phyloP scores from a whole-genome alignment of 1,140 invertebrate genomes.

The Drosophila nigrodunni region DNA sequence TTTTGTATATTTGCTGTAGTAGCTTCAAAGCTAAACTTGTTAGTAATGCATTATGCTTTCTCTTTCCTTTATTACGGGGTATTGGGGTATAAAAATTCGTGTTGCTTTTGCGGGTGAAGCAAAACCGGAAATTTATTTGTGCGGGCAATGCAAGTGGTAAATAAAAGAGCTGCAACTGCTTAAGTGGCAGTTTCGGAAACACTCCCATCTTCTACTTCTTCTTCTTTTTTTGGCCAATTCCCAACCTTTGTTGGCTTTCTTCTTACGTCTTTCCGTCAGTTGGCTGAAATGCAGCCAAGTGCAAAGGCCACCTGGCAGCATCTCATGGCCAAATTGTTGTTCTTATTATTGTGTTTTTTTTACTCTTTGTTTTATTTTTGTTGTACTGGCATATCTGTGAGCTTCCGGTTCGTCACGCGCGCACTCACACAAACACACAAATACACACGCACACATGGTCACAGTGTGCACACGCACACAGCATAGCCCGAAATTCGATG shows the following conservation, averaged over 20 bases:
- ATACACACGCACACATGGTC: slow-evolving; percentile 1
- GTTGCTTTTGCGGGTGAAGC: background rate
- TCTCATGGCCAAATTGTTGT: slow-evolving; percentile 53
- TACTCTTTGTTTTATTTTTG: slow-evolving; percentile 4
- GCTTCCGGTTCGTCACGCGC: slow-evolving; percentile 77
- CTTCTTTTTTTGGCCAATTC: slow-evolving; percentile 9
- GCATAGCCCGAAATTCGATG: slow-evolving; percentile 21
- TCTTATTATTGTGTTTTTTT: slow-evolving; percentile 30
- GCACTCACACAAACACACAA: slow-evolving; percentile 18
- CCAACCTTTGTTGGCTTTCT: background rate
- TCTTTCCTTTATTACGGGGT: too few relatives aligned
- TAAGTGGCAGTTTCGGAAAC: slow-evolving; percentile 57
- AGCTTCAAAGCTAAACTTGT: too few relatives aligned
- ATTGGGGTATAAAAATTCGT: too few relatives aligned
- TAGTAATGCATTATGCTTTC: too few relatives aligned
- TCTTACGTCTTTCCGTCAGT: slow-evolving; percentile 12
- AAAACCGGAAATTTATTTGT: slow-evolving; percentile 53
- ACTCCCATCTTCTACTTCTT: slow-evolving; percentile 4
- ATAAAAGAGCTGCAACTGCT: slow-evolving; percentile 52
- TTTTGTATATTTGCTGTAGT: too few relatives aligned
- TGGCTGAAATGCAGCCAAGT: slow-evolving; percentile 70
- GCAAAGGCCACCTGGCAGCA: slow-evolving; percentile 66
- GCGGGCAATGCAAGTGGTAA: slow-evolving; percentile 34
- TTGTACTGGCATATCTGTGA: slow-evolving; percentile 56
- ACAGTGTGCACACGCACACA: background rate